These are phyloP conservation scores for Bombus breviceps DNA, from an alignment of 1,140 invertebrate genomes.

Conservation along the genomic window DNA sequence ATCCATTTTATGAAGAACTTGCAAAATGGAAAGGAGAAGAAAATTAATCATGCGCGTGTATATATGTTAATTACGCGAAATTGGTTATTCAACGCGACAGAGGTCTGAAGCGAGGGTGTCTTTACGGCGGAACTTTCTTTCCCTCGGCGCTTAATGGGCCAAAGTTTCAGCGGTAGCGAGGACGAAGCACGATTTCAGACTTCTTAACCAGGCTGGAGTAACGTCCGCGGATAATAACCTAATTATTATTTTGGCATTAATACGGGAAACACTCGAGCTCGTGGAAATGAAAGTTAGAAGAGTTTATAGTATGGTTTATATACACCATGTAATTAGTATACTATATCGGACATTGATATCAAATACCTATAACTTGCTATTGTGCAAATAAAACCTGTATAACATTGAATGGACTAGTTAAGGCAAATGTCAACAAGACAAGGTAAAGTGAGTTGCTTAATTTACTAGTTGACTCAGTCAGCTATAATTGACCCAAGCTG, in stretches of 20 bases:
- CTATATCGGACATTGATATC: too few species aligned
- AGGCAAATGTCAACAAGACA: constrained; percentile 3
- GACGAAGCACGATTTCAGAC: constrained; percentile 24
- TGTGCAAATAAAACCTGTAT: not conserved
- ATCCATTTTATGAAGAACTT: not conserved
- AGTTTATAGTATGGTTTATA: not conserved
- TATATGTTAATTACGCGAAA: constrained; percentile 63
- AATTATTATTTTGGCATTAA: constrained; percentile 34
- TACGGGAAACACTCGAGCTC: not conserved
- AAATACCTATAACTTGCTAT: not conserved
- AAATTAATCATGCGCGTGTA: constrained; percentile 12
- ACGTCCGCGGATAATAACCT: constrained; percentile 17
- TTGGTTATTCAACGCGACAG: constrained; percentile 52
- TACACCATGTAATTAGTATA: not conserved
- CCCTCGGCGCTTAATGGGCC: constrained; percentile 30
- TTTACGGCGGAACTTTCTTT: constrained; percentile 55
- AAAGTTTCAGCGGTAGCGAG: constrained; percentile 37
- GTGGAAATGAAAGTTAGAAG: not conserved
- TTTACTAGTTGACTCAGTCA: constrained; percentile 6
- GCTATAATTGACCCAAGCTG: constrained; percentile 10
- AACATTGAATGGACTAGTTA: not conserved
- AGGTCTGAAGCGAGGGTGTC: constrained; percentile 40
- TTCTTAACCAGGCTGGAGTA: not conserved
- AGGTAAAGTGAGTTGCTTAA: not conserved
- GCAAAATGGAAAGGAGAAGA: not conserved